Percentiles rank a stretch among this genome's conserved stretches.
These are phyloP conservation scores for Lophius americanus DNA, from an alignment of 2,797 vertebrate species.

Conservation along the genomic window DNA sequence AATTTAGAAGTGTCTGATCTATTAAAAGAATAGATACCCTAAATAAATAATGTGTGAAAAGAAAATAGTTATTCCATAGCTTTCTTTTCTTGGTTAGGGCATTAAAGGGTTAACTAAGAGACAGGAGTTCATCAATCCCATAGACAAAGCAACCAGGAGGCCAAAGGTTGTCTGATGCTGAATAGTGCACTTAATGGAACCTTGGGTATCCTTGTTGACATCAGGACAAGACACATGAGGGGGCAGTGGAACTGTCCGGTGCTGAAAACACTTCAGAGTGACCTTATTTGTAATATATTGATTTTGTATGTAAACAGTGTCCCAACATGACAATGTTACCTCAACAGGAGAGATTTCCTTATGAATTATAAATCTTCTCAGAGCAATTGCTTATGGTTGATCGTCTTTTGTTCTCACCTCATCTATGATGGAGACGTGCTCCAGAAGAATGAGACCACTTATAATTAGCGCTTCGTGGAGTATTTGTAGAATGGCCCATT, in stretches of 20 bases:
- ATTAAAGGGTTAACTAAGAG: no score
- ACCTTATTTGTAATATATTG: neutral
- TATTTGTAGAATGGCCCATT: constrained; percentile 69
- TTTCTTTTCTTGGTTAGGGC: no score
- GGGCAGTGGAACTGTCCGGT: constrained; percentile 50
- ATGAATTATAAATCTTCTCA: no score
- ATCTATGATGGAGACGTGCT: constrained; percentile 39
- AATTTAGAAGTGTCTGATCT: no score
- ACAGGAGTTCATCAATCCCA: no score
- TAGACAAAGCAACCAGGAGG: neutral
- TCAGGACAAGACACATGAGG: neutral
- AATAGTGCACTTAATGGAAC: neutral
- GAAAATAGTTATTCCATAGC: no score
- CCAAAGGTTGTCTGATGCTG: neutral
- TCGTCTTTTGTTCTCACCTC: constrained; percentile 6
- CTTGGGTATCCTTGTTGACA: neutral
- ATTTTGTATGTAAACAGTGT: constrained; percentile 4
- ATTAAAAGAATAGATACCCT: no score
- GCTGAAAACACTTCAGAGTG: constrained; percentile 36
- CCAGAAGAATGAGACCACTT: constrained; percentile 58
- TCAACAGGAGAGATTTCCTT: no score
- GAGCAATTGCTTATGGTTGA: constrained; percentile 8
- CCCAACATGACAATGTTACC: constrained; percentile 15
- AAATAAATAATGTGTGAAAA: no score
- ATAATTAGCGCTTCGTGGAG: constrained; percentile 64